phyloP scores from a whole-genome alignment of 1,140 invertebrate genomes.

The Rhynchophorus ferrugineus region DNA sequence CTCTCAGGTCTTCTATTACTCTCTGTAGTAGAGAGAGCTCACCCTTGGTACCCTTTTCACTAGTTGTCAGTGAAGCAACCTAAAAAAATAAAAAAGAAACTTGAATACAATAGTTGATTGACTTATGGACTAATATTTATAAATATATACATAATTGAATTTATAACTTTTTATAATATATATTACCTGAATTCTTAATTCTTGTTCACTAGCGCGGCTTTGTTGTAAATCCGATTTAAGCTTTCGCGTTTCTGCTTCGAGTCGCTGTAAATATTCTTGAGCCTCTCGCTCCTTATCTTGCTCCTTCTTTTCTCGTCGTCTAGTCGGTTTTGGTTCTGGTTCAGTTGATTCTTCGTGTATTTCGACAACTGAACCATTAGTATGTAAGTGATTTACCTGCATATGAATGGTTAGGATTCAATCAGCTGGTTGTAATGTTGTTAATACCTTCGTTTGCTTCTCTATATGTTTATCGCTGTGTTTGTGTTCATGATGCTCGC shows the following conservation, averaged over 20 bases:
- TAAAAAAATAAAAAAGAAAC: slow-evolving; percentile 25
- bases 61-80: slow-evolving; percentile 45
- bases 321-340: slow-evolving; percentile 28
- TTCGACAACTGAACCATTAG: slow-evolving; percentile 31
- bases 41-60: slow-evolving; percentile 64
- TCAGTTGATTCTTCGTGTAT: slow-evolving; percentile 17
- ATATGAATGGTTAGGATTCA: too few relatives aligned
- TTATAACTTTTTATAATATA: neutral
- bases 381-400: slow-evolving; percentile 33
- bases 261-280: slow-evolving; percentile 42
- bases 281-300: slow-evolving; percentile 48
- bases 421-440: too few relatives aligned
- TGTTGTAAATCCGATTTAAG: slow-evolving; percentile 70
- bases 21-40: slow-evolving; percentile 72
- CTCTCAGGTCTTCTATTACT: slow-evolving; percentile 75
- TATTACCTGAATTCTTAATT: slow-evolving; percentile 71
- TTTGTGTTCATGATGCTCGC: slow-evolving; percentile 31
- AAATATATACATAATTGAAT: neutral
- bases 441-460: slow-evolving; percentile 30
- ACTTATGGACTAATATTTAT: too few relatives aligned
- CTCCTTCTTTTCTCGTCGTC: slow-evolving; percentile 43
- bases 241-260: slow-evolving; percentile 69
- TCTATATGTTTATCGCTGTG: slow-evolving; percentile 23
- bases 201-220: slow-evolving; percentile 73
- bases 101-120: too few relatives aligned